phyloP scores from a whole-genome alignment of 2,888 invertebrate species.

The Standfussiana lucernea region DNA sequence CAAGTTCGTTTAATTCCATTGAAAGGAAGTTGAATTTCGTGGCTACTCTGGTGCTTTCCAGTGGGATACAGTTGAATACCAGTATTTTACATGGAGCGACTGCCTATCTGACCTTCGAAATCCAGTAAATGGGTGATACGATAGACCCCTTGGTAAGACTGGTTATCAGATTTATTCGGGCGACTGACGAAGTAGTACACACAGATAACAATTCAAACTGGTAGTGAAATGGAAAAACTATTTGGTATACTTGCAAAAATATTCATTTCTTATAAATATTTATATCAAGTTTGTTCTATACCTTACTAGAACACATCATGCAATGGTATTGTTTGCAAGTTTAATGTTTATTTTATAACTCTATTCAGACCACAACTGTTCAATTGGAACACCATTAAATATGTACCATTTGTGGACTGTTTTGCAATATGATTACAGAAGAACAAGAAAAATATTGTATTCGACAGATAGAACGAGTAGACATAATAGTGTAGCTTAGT shows the following conservation, averaged over 20 bases:
- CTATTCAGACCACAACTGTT: conserved; percentile 51
- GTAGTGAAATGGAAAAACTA: neutral
- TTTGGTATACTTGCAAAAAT: neutral
- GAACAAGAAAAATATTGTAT: neutral
- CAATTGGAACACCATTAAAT: conserved; percentile 37
- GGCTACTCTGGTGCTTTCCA: too few relatives aligned
- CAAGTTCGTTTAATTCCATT: too few relatives aligned
- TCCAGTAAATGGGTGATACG: neutral
- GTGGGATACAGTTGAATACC: neutral
- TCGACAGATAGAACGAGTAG: neutral
- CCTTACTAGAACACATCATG: neutral
- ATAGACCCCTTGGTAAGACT: neutral
- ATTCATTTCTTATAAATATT: neutral
- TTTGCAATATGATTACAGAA: conserved; percentile 8
- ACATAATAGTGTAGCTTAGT: neutral
- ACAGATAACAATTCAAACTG: neutral
- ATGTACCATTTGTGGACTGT: conserved; percentile 3
- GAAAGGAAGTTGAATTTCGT: too few relatives aligned
- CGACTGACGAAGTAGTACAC: neutral
- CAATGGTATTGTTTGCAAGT: conserved; percentile 22
- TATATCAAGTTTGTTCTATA: neutral
- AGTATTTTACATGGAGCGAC: neutral
- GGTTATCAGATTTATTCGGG: neutral
- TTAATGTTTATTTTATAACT: conserved; percentile 46
- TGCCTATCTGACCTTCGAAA: neutral